Evolutionary conservation across 37 sponge, comb jelly and placozoan species (phyloP).

Genomic region (Cladorhizidae sp.): DNA sequence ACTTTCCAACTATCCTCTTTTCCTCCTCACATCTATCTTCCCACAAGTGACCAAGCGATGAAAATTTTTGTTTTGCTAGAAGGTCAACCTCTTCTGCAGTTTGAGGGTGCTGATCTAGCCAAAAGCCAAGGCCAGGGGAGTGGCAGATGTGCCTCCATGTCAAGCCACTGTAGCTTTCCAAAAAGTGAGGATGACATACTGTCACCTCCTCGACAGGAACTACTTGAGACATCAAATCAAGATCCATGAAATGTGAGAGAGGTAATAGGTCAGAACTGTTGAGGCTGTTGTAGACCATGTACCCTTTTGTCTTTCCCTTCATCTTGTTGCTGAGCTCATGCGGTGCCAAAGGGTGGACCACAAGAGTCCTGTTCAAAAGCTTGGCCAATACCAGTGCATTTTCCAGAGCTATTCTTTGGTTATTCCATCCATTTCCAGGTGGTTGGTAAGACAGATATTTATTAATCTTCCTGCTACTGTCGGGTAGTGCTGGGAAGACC

Average conservation of each 20-base stretch:
- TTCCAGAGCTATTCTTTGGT: constrained; percentile 84
- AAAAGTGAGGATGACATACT: constrained; percentile 50
- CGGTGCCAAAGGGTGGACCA: constrained; percentile 84
- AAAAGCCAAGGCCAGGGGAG: constrained; percentile 78
- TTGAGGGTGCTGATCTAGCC: constrained; percentile 67
- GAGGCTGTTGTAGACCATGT: constrained; percentile 72
- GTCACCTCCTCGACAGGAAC: constrained; percentile 48
- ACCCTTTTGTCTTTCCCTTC: constrained; percentile 54
- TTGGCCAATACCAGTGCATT: constrained; percentile 72
- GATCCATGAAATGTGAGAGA: constrained; percentile 63
- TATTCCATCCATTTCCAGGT: constrained; percentile 94
- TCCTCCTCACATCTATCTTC: constrained; percentile 66
- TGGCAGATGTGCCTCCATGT: constrained; percentile 83
- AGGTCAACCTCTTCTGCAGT: constrained; percentile 34
- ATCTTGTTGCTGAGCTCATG: constrained; percentile 53
- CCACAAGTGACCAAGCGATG: constrained; percentile 46
- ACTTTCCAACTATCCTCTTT: not conserved
- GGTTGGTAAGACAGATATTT: constrained; percentile 73
- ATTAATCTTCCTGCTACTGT: no score
- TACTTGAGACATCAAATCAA: constrained; percentile 54
- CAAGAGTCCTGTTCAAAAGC: constrained; percentile 80
- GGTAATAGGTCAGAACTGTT: constrained; percentile 59
- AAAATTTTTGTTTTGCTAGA: constrained; percentile 47
- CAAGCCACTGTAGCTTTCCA: constrained; percentile 22
- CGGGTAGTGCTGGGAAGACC: no score